Evolutionary conservation across 2,113 vertebrate genomes (phyloP).

Genomic region (Rhodinocichla rosea): DNA sequence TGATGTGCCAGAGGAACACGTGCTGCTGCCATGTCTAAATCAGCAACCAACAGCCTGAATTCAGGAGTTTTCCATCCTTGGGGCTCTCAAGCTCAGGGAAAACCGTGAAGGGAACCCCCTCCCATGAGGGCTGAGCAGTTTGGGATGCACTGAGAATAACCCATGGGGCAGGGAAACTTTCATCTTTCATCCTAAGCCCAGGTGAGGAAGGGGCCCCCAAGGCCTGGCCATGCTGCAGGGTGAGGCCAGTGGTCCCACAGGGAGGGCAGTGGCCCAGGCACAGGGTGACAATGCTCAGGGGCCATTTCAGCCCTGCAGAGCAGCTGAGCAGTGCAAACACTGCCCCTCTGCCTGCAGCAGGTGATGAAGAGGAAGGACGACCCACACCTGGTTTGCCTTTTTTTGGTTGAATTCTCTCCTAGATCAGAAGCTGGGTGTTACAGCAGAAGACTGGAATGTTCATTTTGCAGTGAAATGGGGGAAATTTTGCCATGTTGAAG

Average conservation of each 20-base stretch:
- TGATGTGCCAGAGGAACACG: background rate
- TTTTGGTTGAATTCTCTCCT: background rate
- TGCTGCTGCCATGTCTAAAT: background rate
- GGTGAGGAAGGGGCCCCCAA: background rate
- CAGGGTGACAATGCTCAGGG: background rate
- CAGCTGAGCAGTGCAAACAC: background rate
- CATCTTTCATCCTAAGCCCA: background rate
- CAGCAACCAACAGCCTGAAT: background rate
- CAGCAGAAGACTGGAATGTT: background rate
- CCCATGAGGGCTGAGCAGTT: background rate
- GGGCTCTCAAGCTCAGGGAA: background rate
- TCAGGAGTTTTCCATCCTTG: background rate
- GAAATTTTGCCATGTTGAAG: background rate
- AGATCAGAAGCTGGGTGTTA: background rate
- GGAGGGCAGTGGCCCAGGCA: background rate
- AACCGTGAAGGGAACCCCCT: accelerated
- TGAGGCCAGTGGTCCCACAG: background rate
- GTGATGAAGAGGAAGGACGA: background rate
- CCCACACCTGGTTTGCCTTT: background rate
- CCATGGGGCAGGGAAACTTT: background rate
- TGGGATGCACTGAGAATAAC: background rate
- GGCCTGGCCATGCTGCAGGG: background rate
- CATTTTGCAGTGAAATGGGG: background rate
- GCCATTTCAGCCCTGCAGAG: background rate
- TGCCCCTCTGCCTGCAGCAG: background rate